phyloP scores from a whole-genome alignment of 2,113 vertebrate genomes.

The human (Homo sapiens) region DNA sequence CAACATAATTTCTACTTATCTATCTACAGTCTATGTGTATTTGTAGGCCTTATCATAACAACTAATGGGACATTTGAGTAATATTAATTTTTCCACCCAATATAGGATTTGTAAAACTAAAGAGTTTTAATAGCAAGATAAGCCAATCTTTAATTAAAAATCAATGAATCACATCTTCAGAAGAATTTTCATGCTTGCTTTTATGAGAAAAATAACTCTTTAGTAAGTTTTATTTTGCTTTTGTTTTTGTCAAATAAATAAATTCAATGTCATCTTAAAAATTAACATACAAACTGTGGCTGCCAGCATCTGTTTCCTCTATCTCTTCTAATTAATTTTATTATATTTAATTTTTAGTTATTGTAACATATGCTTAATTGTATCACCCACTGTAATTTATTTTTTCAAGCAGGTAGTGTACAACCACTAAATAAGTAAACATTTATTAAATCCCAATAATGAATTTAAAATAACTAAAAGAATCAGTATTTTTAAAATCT shows the following conservation, averaged over 20 bases:
- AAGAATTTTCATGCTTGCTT: not conserved
- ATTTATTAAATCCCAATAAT: not conserved
- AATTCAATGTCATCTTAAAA: not conserved
- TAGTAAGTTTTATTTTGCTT: not conserved
- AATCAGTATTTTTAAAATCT: not conserved
- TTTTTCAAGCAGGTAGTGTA: not conserved
- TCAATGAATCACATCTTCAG: not conserved
- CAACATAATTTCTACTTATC: not conserved
- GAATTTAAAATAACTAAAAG: not conserved
- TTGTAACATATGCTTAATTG: not conserved
- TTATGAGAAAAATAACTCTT: not conserved
- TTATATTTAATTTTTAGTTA: not conserved
- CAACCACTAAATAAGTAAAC: not conserved
- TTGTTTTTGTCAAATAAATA: constrained; percentile 22
- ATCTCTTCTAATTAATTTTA: not conserved
- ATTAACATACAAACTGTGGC: not conserved
- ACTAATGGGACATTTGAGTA: not conserved
- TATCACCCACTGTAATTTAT: not conserved
- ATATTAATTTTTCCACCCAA: not conserved
- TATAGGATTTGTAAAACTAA: not conserved
- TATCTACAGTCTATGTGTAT: not conserved
- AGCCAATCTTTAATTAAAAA: not conserved
- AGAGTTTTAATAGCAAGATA: not conserved
- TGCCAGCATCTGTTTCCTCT: not conserved
- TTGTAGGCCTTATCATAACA: not conserved